Conservation (phyloP, 2,797 vertebrate species). For the Yasuhikotakia modesta region DNA sequence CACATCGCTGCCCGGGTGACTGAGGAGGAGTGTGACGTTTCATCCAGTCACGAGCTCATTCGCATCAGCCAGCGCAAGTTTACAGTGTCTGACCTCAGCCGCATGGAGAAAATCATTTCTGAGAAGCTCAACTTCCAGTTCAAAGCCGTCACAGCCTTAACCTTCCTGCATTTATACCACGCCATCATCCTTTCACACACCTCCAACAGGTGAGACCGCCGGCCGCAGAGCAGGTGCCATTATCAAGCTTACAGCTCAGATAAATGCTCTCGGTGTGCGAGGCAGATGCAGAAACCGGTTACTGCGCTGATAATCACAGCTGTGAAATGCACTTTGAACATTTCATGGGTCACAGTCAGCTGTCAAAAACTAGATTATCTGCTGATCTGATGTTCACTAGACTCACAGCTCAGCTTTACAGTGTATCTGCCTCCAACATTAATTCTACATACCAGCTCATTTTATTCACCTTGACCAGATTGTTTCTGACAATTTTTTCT, state of each 20-base stretch:
- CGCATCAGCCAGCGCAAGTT: constrained; percentile 96
- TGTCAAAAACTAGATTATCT: constrained; percentile 31
- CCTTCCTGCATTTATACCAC: constrained; percentile 95
- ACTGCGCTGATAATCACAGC: not conserved
- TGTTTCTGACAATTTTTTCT: constrained; percentile 60
- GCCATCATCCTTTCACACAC: constrained; percentile 83
- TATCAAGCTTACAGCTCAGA: too few species aligned
- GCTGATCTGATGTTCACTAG: constrained; percentile 17
- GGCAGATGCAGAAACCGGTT: not conserved
- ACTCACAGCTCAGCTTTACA: constrained; percentile 24
- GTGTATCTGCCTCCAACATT: not conserved
- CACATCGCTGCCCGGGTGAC: constrained; percentile 87
- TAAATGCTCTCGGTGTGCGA: not conserved
- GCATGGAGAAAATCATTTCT: constrained; percentile 95
- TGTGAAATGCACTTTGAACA: constrained; percentile 26
- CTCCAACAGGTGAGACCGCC: constrained; percentile 83
- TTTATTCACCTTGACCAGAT: not conserved
- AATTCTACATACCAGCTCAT: not conserved
- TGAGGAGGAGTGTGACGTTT: constrained; percentile 88
- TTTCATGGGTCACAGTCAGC: constrained; percentile 23
- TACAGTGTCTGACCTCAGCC: constrained; percentile 90
- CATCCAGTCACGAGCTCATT: constrained; percentile 88
- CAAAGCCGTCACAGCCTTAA: constrained; percentile 96
- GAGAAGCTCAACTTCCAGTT: constrained; percentile 94
- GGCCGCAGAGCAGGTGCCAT: not conserved